These are phyloP conservation scores for Saccopteryx leptura DNA, from an alignment of 2,113 vertebrate species.

Conservation along the genomic window DNA sequence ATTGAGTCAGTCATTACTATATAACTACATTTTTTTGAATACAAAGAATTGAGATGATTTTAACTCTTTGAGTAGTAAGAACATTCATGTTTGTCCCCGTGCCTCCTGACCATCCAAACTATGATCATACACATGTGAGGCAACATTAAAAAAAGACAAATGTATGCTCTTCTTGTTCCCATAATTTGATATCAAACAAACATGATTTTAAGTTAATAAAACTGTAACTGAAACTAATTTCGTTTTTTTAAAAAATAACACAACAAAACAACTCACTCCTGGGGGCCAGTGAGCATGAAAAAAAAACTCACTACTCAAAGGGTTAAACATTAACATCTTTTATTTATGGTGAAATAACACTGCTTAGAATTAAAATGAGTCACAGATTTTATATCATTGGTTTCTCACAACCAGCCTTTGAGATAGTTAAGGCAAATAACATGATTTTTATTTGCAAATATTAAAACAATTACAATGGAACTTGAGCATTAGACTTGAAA, in stretches of 20 bases:
- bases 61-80: not conserved
- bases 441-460: not conserved
- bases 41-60: not conserved
- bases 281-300: no score
- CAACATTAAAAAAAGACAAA: no score
- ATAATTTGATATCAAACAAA: no score
- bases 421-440: not conserved
- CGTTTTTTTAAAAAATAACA: no score
- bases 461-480: not conserved
- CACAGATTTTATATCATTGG: not conserved
- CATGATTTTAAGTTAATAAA: no score
- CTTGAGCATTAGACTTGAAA: not conserved
- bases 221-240: no score
- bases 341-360: slow-evolving; percentile 12
- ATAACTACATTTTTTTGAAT: not conserved
- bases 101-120: no score
- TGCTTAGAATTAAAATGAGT: not conserved
- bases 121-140: no score
- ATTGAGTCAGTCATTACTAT: not conserved
- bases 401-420: slow-evolving; percentile 9
- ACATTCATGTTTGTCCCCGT: no score
- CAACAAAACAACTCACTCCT: no score
- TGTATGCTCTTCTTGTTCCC: no score
- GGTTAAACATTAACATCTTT: not conserved
- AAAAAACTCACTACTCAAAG: no score